These are phyloP conservation scores for Drosophila testacea DNA, from an alignment of 2,888 invertebrate species.

Conservation along the genomic window DNA sequence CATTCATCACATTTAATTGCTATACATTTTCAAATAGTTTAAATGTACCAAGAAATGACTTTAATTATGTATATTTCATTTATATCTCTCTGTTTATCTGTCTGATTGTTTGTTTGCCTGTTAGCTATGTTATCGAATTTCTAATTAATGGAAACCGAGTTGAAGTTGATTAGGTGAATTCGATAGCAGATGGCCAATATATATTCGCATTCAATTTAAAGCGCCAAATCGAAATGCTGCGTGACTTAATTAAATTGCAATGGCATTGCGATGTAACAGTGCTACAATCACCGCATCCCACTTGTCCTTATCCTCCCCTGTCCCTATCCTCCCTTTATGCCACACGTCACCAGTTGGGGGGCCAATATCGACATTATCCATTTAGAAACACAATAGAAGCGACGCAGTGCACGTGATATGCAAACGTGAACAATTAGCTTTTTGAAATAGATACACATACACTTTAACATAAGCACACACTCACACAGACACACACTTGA, in stretches of 20 bases:
- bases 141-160: slow-evolving; percentile 42
- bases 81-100: not conserved
- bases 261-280: slow-evolving; percentile 39
- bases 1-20: not conserved
- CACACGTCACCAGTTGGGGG: not conserved
- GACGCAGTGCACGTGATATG: slow-evolving; percentile 65
- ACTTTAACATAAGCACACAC: not conserved
- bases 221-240: slow-evolving; percentile 72
- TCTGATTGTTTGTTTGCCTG: slow-evolving; percentile 5
- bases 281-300: not conserved
- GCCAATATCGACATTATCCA: slow-evolving; percentile 29
- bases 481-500: not conserved
- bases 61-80: slow-evolving; percentile 5
- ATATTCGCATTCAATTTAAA: slow-evolving; percentile 64
- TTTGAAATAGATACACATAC: slow-evolving; percentile 54
- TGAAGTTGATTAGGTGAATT: slow-evolving; percentile 43
- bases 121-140: slow-evolving; percentile 21
- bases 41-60: not conserved
- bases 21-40: not conserved
- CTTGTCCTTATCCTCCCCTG: not conserved
- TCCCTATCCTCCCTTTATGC: not conserved
- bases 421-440: slow-evolving; percentile 72
- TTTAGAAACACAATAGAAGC: slow-evolving; percentile 48
- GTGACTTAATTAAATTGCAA: slow-evolving; percentile 80
- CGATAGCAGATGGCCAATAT: slow-evolving; percentile 16